phyloP scores from a whole-genome alignment of 1,140 invertebrate species.

The Elysia chlorotica region DNA sequence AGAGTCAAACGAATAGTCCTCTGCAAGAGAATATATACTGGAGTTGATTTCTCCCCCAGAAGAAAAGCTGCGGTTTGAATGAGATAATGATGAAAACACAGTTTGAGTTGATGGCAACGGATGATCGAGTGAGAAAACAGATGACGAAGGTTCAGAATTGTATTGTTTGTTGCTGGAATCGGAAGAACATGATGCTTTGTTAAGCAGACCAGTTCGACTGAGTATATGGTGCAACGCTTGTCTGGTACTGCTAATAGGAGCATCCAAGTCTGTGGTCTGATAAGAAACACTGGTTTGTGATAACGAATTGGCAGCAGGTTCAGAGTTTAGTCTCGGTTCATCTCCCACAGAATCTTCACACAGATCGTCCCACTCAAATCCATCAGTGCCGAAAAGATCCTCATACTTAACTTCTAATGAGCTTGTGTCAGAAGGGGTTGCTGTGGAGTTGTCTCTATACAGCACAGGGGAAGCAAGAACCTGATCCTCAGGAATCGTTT shows the following conservation, averaged over 20 bases:
- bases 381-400: constrained; percentile 36
- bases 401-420: constrained; percentile 38
- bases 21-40: constrained; percentile 37
- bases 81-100: too few relatives aligned
- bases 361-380: constrained; percentile 57
- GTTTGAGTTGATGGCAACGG: too few relatives aligned
- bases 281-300: too few relatives aligned
- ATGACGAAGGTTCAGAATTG: too few relatives aligned
- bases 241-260: too few relatives aligned
- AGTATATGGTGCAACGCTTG: too few relatives aligned
- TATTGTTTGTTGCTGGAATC: constrained; percentile 20
- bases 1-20: constrained; percentile 39
- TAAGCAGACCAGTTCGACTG: too few relatives aligned
- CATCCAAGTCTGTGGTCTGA: constrained; percentile 47
- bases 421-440: constrained; percentile 32
- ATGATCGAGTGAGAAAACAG: too few relatives aligned
- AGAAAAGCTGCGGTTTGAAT: too few relatives aligned
- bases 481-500: constrained; percentile 51
- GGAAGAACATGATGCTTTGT: constrained; percentile 17
- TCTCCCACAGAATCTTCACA: constrained; percentile 47
- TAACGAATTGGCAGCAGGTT: too few relatives aligned
- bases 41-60: too few relatives aligned
- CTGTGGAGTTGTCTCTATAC: constrained; percentile 24
- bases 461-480: constrained; percentile 26
- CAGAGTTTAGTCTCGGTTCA: too few relatives aligned